phyloP scores from a whole-genome alignment of 2,797 vertebrate genomes.

The Protosalanx chinensis region DNA sequence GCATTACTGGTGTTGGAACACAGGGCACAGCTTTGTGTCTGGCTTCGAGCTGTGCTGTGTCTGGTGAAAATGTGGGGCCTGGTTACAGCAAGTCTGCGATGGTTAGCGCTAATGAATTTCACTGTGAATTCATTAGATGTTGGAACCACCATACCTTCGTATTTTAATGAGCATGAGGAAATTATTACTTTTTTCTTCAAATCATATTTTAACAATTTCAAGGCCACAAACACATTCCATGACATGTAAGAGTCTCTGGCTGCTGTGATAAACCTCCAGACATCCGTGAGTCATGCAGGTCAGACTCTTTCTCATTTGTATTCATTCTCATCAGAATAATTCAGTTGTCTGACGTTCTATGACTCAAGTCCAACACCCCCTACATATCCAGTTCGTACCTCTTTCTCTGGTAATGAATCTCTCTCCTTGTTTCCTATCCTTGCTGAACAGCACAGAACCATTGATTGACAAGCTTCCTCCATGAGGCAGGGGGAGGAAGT shows the following conservation, averaged over 20 bases:
- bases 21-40: not conserved
- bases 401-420: too few species aligned
- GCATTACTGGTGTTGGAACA: not conserved
- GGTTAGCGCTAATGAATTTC: not conserved
- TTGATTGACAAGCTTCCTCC: too few species aligned
- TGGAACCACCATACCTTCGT: constrained; percentile 14
- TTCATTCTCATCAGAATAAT: not conserved
- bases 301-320: too few species aligned
- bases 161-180: constrained; percentile 29
- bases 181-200: constrained; percentile 25
- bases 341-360: not conserved
- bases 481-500: too few species aligned
- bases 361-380: too few species aligned
- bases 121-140: constrained; percentile 14
- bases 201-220: constrained; percentile 34
- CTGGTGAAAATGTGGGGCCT: not conserved
- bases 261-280: constrained; percentile 11
- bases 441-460: too few species aligned
- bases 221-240: constrained; percentile 32
- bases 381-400: too few species aligned
- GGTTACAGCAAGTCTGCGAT: not conserved
- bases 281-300: constrained; percentile 9
- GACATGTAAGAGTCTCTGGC: constrained; percentile 23
- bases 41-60: not conserved
- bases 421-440: too few species aligned